phyloP scores from a whole-genome alignment of 2,888 invertebrate species.

The Agrochola lychnidis region DNA sequence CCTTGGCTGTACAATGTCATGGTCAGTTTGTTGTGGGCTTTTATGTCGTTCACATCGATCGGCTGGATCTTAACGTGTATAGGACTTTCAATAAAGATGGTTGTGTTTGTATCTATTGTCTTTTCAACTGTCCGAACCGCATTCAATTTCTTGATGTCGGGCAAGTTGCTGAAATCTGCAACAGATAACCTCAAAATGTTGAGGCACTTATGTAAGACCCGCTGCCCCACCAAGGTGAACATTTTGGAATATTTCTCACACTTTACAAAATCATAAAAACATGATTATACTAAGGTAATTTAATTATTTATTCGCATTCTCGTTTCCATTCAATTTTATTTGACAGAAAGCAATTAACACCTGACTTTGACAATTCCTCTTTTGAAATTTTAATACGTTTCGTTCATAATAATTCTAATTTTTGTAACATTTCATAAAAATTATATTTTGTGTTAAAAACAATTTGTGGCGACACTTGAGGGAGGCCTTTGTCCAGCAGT shows the following conservation, averaged over 20 bases:
- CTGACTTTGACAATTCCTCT: conserved; percentile 80
- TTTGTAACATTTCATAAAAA: background rate
- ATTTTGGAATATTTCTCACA: conserved; percentile 72
- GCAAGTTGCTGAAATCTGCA: conserved; percentile 83
- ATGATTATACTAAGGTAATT: conserved; percentile 73
- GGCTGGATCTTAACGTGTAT: conserved; percentile 88
- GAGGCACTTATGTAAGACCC: conserved; percentile 86
- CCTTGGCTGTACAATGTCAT: conserved; percentile 88
- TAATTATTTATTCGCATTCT: conserved; percentile 72
- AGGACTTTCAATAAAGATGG: conserved; percentile 88
- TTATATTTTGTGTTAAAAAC: no score
- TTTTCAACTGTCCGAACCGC: conserved; percentile 88
- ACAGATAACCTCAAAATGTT: conserved; percentile 89
- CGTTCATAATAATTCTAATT: conserved; percentile 15
- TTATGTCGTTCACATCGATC: conserved; percentile 85
- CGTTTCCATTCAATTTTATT: conserved; percentile 62
- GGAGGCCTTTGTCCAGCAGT: no score
- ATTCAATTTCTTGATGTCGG: conserved; percentile 86
- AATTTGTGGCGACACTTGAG: no score
- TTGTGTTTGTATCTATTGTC: conserved; percentile 86
- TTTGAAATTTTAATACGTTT: conserved; percentile 64
- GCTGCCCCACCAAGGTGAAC: conserved; percentile 82
- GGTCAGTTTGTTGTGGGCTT: conserved; percentile 85
- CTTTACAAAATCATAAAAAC: conserved; percentile 66
- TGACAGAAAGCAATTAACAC: conserved; percentile 74